Evolutionary conservation across 2,113 vertebrate species (phyloP), one percentile per base, ranked within the genome.

Genomic region (Rhinopomastus cyanomelas): DNA sequence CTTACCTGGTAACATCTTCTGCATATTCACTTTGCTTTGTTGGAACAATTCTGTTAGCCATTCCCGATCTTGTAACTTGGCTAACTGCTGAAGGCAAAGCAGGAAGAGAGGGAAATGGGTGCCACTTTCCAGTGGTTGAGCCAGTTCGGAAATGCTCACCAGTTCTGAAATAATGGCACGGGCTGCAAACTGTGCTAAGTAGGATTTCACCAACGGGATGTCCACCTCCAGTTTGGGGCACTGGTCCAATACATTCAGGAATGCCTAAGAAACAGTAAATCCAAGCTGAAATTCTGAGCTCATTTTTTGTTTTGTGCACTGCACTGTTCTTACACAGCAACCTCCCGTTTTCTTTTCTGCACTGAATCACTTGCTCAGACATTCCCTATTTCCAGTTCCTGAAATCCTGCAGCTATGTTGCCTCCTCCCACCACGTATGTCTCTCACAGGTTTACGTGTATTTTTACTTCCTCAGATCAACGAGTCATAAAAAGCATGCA

Each of bases 21-120:
- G 99, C 99, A 99, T 99, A 92, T 99, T 99, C 97, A 99, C 98
- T 97, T 98, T 99, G 98, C 99, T 99, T 97, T 98, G 98, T 97
- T 99, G 98, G 97, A 99, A 99, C 87, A 99, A 95, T 86, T 99
- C 99, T 22, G 98, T 98, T 93, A 99, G 98, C 99, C 99, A 99
- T 93, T 99, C 99, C 12, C 98, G 97, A 96, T 99, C 99, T 97
- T 98, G 98, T 92, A 99, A 95, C 96, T 99, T 99, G 96, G 99
- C 98, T 78, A 98, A 97, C 90, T 99, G 99, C 96, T 99, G 99
- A 97, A 99, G 98, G 96, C 99, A 99, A 92, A 99, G 99, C 97
- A 99, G 97, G 98, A 99, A 99, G 88, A 99, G 98, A 88, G 99
- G 99, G 96, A 99, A 99, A 94, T 99, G 99, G 95, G 98, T 99